Evolutionary conservation across 2,797 vertebrate genomes (phyloP).

Genomic region (Pipistrellus pygmaeus): DNA sequence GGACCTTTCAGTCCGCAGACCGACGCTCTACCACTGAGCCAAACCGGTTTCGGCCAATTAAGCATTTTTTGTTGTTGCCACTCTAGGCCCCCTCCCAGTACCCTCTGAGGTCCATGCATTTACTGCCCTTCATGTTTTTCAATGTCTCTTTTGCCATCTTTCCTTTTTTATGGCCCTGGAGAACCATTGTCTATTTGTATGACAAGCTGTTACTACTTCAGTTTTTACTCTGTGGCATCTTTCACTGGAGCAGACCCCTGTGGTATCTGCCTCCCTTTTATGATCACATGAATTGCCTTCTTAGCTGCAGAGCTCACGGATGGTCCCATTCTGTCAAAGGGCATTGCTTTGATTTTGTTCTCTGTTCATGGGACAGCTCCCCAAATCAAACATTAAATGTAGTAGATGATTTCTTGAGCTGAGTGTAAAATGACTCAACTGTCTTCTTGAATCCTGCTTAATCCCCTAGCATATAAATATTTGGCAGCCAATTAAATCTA

Average conservation of each 20-base stretch:
- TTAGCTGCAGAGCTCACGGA: not conserved
- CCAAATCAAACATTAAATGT: not conserved
- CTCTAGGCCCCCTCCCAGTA: not conserved
- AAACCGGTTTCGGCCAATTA: too few species aligned
- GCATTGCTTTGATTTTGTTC: slow-evolving; percentile 25
- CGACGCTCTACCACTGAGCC: too few species aligned
- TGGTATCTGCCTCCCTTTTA: not conserved
- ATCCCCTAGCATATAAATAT: not conserved
- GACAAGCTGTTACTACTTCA: not conserved
- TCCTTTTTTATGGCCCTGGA: not conserved
- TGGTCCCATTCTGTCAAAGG: not conserved
- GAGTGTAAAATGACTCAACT: not conserved
- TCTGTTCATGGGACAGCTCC: not conserved
- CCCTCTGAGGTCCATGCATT: slow-evolving; percentile 2
- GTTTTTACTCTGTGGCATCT: not conserved
- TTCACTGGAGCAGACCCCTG: not conserved
- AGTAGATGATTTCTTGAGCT: slow-evolving; percentile 26
- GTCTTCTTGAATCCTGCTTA: not conserved
- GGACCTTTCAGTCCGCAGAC: too few species aligned
- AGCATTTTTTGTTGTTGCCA: not conserved
- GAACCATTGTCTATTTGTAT: not conserved
- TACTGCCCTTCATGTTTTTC: not conserved
- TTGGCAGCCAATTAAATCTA: slow-evolving; percentile 10
- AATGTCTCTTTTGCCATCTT: not conserved
- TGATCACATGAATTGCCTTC: not conserved